These are phyloP conservation scores for Progne subis DNA, from an alignment of 2,113 vertebrate genomes.

Conservation along the genomic window DNA sequence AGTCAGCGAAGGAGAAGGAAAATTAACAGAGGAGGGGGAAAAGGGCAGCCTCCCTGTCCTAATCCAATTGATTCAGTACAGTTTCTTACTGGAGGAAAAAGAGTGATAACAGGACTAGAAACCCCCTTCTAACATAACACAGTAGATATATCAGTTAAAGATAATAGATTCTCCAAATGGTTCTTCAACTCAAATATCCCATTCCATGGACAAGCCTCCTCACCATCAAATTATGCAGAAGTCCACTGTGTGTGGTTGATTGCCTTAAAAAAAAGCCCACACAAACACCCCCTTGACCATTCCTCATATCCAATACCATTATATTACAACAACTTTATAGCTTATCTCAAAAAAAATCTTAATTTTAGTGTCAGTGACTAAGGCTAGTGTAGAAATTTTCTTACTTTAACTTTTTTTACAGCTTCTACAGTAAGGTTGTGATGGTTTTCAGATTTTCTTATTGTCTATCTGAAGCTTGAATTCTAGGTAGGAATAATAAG, in stretches of 20 bases:
- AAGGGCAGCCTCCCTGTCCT: neutral
- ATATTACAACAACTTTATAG: neutral
- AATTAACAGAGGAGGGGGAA: neutral
- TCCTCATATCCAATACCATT: neutral
- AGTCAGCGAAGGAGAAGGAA: neutral
- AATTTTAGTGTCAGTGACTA: neutral
- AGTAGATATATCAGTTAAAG: neutral
- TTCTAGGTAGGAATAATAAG: neutral
- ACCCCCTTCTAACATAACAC: neutral
- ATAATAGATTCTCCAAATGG: neutral
- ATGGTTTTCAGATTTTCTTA: neutral
- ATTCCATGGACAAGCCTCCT: neutral
- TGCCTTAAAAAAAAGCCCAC: neutral
- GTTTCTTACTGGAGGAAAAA: neutral
- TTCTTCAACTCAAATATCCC: neutral
- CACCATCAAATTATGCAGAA: neutral
- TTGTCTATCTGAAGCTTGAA: neutral
- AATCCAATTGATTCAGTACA: neutral
- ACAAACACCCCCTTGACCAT: fast-evolving
- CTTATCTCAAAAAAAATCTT: neutral
- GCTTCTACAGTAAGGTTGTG: neutral
- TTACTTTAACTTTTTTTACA: neutral
- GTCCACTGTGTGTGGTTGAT: fast-evolving
- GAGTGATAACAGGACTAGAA: neutral
- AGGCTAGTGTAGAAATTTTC: neutral